Conservation (phyloP, 2,113 vertebrate genomes). For the Dipodomys spectabilis region DNA sequence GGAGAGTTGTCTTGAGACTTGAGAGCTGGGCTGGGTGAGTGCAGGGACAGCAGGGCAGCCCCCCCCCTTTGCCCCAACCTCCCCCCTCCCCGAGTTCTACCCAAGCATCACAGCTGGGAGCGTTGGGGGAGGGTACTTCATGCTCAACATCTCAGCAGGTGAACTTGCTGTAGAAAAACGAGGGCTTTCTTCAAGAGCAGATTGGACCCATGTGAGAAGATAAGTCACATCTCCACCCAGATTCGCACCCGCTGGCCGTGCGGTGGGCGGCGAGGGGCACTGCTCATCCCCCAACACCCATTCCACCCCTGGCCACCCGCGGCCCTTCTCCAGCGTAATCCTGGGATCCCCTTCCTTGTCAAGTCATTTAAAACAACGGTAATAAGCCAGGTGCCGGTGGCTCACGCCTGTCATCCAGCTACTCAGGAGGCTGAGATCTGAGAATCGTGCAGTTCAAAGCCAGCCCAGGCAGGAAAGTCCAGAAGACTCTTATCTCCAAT, state of each 20-base stretch:
- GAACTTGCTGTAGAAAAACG: constrained; percentile 1
- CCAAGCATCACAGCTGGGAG: background rate
- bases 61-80: too few species aligned
- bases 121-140: background rate
- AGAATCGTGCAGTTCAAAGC: too few species aligned
- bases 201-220: background rate
- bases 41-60: background rate
- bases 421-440: too few species aligned
- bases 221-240: background rate
- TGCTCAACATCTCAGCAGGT: background rate
- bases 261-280: fast-evolving
- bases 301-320: background rate
- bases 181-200: background rate
- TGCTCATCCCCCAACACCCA: background rate
- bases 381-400: too few species aligned
- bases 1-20: too few species aligned
- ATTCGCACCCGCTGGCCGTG: background rate
- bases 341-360: background rate
- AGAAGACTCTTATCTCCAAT: too few species aligned
- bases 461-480: too few species aligned
- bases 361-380: background rate
- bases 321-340: background rate
- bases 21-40: too few species aligned
- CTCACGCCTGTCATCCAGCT: too few species aligned
- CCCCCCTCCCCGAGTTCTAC: background rate